phyloP scores from a whole-genome alignment of 2,113 vertebrate species.

The Pyrgilauda ruficollis region DNA sequence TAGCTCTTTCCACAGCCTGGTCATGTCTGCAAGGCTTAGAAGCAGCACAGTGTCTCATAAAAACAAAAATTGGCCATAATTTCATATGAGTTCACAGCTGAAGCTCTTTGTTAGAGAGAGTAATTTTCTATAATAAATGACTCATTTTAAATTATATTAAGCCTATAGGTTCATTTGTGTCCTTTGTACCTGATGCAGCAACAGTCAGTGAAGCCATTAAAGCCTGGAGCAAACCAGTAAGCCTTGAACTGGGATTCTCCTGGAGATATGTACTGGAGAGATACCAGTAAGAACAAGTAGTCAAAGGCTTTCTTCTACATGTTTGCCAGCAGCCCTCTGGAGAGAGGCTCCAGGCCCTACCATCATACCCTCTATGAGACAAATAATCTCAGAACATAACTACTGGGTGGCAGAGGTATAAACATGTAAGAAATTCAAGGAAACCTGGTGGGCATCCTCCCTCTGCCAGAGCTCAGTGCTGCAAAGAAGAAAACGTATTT shows the following conservation, averaged over 20 bases:
- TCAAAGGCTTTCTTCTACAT: background rate
- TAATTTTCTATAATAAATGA: constrained; percentile 40
- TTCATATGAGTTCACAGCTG: background rate
- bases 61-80: background rate
- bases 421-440: background rate
- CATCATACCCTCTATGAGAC: background rate
- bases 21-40: constrained; percentile 26
- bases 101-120: constrained; percentile 19
- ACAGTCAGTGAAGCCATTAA: background rate
- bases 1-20: constrained; percentile 42
- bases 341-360: background rate
- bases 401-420: background rate
- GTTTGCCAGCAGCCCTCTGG: background rate
- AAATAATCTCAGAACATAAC: background rate
- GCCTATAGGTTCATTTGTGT: background rate
- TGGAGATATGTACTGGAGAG: background rate
- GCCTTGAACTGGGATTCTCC: background rate
- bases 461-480: background rate
- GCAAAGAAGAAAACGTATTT: background rate
- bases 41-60: background rate
- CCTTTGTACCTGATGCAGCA: background rate
- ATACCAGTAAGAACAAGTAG: background rate
- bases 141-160: constrained; percentile 28
- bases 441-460: background rate
- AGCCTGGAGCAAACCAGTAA: background rate